phyloP scores from a whole-genome alignment of 2,113 vertebrate species.

The Notechis scutatus region DNA sequence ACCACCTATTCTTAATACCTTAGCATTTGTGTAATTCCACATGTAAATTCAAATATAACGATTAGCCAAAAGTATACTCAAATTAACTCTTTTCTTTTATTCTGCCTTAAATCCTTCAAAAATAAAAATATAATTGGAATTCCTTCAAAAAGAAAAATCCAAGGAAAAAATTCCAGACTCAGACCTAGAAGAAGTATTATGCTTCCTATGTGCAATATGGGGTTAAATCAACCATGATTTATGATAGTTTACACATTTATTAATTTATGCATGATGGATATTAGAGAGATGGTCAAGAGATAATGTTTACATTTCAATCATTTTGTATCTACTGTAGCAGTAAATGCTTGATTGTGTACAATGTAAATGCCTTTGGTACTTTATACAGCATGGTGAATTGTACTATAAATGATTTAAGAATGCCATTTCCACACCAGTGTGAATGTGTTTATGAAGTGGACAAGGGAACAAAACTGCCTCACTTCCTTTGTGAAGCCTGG shows the following conservation, averaged over 20 bases:
- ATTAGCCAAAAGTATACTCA: not conserved
- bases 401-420: constrained; percentile 12
- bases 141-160: not conserved
- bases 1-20: not conserved
- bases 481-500: constrained; percentile 56
- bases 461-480: constrained; percentile 39
- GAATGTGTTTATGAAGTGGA: constrained; percentile 9
- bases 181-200: not conserved
- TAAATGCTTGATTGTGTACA: not conserved
- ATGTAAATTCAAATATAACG: not conserved
- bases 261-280: not conserved
- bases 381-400: not conserved
- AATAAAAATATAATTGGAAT: not conserved
- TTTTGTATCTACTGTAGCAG: not conserved
- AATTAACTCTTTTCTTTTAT: not conserved
- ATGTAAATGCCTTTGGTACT: not conserved
- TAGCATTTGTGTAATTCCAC: not conserved
- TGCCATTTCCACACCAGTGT: not conserved
- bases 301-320: not conserved
- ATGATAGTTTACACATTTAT: too few relatives aligned
- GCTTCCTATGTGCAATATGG: not conserved
- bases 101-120: not conserved
- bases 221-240: not conserved
- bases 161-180: not conserved
- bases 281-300: not conserved